Evolutionary conservation across 2,797 vertebrate genomes (phyloP), one percentile per base, ranked within the genome.

Genomic region (Pitangus sulphuratus): DNA sequence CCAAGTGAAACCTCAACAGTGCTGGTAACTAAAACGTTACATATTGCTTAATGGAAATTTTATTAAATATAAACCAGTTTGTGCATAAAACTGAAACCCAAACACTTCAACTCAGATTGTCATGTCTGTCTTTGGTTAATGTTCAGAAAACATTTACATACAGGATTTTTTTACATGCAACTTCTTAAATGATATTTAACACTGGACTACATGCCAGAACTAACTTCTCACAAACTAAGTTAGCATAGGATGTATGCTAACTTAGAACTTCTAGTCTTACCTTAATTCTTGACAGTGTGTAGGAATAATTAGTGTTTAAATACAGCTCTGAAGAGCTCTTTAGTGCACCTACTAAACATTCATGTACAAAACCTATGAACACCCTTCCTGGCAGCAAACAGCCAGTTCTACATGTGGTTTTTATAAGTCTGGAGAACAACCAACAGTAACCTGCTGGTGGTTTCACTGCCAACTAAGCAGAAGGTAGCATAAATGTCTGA

Each of bases 401-500:
- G 9, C 39, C n/a, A 89, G 9, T 58, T 62, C 47, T 80, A 37
- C 26, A 47, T 14, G 8, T 60, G 92, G 42, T 44, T 83, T 82
- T 76, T 14, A 0, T 56, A 89, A 51, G 76, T 51, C 44, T 79
- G 33, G 92, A 72, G 56, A 86, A 76, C 39, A 89, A 96, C n/a
- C 74, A 94, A 72, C 15, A 66, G 53, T 77, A 39, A 78, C 40
- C 62, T 74, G 71, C 25, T 45, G 58, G 60, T 37, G 48, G 25
- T 53, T 90, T 90, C 48, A 54, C 62, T 90, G 93, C 37, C 87
- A 94, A 28, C 47, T 70, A 61, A 93, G 90, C 13, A 94, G 57
- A 75, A 48, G 70, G 40, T 17, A 60, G 35, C 35, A 89, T 53
- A 85, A 84, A 47, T 1, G 20, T 13, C 44, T 64, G 14, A 91